Evolutionary conservation across 2,113 vertebrate genomes (phyloP), one percentile per base, ranked within the genome.

Genomic region (Telmatochromis sp.): DNA sequence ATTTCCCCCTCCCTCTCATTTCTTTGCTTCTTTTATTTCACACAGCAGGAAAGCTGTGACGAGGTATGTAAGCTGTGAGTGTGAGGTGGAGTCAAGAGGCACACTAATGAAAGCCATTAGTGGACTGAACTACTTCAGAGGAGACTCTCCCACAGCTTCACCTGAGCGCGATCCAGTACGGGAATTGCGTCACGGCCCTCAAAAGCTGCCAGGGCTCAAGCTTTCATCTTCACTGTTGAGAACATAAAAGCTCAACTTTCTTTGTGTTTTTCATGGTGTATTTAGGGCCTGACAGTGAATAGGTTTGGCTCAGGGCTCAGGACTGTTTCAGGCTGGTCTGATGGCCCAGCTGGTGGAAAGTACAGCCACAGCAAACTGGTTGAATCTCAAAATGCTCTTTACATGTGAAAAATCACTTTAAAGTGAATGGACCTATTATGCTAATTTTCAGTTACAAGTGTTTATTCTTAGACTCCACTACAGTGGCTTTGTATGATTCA

Each of bases 41-140:
- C 23, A 55, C 9, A 75, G 65, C 28, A 23, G 68, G 1, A 33
- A 51, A 68, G 45, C 37, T 51, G 49, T 21, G 82, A 9, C 8
- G 31, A 23, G 1, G 37, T 40, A 70, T 28, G 81, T 91, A 83
- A 87, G 75, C 75, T 57, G 80, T 3, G 33, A 86, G 21, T 7
- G n/a, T 3, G 81, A 86, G 51, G 40, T 54, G 49, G 65, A 73
- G 55, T 73, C 26, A 57, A 80, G 60, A 81, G 80, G 80, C 12
- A 65, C 85, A 47, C 33, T 91, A 87, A 93, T 89, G 87, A 91
- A 90, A 90, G 28, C 82, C 84, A 79, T 89, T 49, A 87, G 89
- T 9, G 26, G 26, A 45, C 53, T 8, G 58, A 6, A 60, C 42
- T 3, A 80, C 86, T 35, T 75, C 57, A 82, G 68, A 78, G 9